These are phyloP conservation scores for Mycalesis mineus DNA, from an alignment of 2,888 invertebrate genomes.

Conservation along the genomic window DNA sequence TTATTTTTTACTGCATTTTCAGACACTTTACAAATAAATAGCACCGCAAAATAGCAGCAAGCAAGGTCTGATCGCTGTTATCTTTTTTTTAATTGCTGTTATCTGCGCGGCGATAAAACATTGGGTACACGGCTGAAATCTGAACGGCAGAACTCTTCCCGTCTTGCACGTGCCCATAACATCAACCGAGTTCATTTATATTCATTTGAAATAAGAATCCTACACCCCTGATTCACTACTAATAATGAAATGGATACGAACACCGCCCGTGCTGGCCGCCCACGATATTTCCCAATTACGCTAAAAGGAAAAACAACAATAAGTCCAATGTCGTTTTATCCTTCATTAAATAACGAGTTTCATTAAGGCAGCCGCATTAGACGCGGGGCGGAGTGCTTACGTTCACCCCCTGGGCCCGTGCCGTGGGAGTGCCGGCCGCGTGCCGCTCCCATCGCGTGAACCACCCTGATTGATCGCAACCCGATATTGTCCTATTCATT, in stretches of 20 bases:
- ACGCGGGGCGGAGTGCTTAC: slow-evolving; percentile 38
- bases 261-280: not conserved
- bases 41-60: too few relatives aligned
- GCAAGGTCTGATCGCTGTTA: too few relatives aligned
- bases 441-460: slow-evolving; percentile 76
- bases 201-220: not conserved
- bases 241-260: slow-evolving; percentile 4
- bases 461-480: slow-evolving; percentile 52
- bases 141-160: too few relatives aligned
- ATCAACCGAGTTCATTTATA: too few relatives aligned
- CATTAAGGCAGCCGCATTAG: slow-evolving; percentile 40
- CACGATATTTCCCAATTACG: slow-evolving; percentile 12
- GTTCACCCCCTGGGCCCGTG: slow-evolving; percentile 54
- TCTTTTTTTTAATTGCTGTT: too few relatives aligned
- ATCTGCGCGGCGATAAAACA: too few relatives aligned
- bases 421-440: slow-evolving; percentile 76
- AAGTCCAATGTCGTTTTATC: slow-evolving; percentile 16
- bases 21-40: too few relatives aligned
- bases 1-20: too few relatives aligned
- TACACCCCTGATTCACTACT: not conserved
- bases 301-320: slow-evolving; percentile 11
- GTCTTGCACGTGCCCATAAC: too few relatives aligned
- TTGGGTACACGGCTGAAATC: too few relatives aligned
- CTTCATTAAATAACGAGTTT: slow-evolving; percentile 23
- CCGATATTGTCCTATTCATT: slow-evolving; percentile 44